These are phyloP conservation scores for Rallus limicola DNA, from an alignment of 2,113 vertebrate genomes.

Conservation along the genomic window DNA sequence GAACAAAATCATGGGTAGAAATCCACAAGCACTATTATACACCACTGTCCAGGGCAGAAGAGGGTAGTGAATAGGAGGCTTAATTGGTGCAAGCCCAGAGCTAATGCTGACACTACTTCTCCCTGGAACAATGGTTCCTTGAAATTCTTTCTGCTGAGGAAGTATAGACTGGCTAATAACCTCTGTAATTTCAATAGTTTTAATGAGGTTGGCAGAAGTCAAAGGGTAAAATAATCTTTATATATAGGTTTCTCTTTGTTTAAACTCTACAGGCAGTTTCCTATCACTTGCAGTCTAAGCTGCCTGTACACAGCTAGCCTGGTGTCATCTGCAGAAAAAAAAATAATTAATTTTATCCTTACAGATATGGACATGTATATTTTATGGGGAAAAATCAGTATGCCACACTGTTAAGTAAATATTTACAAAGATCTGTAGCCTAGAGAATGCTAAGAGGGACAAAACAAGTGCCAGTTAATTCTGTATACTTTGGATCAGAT, in stretches of 20 bases:
- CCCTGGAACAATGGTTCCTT: background rate
- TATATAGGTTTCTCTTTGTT: background rate
- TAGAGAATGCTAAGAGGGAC: slow-evolving; percentile 26
- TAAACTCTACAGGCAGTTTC: background rate
- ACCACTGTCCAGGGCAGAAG: background rate
- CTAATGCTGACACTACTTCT: background rate
- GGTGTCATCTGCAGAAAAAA: background rate
- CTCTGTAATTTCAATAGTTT: background rate
- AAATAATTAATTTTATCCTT: background rate
- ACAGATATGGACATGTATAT: background rate
- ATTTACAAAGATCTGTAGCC: slow-evolving; percentile 12
- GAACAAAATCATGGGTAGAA: background rate
- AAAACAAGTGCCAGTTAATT: slow-evolving; percentile 49
- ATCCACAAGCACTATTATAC: background rate
- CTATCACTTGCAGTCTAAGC: background rate
- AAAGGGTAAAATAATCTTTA: background rate
- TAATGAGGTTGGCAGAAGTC: background rate
- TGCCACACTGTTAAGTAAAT: slow-evolving; percentile 20
- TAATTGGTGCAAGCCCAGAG: background rate
- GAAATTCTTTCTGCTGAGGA: background rate
- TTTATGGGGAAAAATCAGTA: slow-evolving; percentile 3
- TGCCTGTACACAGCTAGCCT: background rate
- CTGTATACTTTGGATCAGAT: slow-evolving; percentile 46
- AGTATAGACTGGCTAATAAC: background rate
- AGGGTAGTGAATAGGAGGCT: background rate